Base-by-base conservation (phyloP, 2,888 invertebrate species). In the Drosophila antonietae region DNA sequence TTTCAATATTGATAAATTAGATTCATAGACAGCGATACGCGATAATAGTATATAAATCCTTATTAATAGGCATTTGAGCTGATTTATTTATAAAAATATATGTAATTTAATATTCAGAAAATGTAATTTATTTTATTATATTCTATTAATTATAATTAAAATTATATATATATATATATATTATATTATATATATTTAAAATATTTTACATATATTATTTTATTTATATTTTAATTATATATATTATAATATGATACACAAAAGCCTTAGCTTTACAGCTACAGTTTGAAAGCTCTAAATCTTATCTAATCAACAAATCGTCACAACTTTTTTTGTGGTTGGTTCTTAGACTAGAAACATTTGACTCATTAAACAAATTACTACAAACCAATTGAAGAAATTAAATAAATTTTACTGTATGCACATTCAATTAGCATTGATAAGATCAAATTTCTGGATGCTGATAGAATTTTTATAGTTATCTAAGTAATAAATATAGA, bases 341-440 rank as follows among this genome's bases (percentile, higher is more conserved):
- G 20, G 1, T 4, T 9, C 10, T 49, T 10, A 33, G n/a, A 10
- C 35, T 20, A 14, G 14, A 20, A 35, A 3, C 14, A 52, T 35
- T 35, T 8, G 14, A 9, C 20, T 20, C 35, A 37, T 37, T 52
- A 37, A 52, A 9, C 52, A 37, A 9, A 52, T 53, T 37, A 20
- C 18, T 8, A 14, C 4, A 44, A 39, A 10, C 12, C 28, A 20
- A 8, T 9, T 28, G 7, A 20, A 14, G 15, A 35, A 20, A n/a
- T 23, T 0, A 23, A 23, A 23, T 53, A 37, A 10, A 7, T 39
- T 37, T 53, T 15, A 37, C 37, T 53, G 20, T 23, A 9, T 37
- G 23, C 37, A 3, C 6, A 28, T 55, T 39, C 39, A 55, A 28
- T 41, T 41, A 55, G 28, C 39, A 23, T 55, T 51, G 51, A 51